Evolutionary conservation across 1,140 invertebrate genomes (phyloP), one percentile per base, ranked within the genome.

Genomic region (Temnothorax nylanderi): DNA sequence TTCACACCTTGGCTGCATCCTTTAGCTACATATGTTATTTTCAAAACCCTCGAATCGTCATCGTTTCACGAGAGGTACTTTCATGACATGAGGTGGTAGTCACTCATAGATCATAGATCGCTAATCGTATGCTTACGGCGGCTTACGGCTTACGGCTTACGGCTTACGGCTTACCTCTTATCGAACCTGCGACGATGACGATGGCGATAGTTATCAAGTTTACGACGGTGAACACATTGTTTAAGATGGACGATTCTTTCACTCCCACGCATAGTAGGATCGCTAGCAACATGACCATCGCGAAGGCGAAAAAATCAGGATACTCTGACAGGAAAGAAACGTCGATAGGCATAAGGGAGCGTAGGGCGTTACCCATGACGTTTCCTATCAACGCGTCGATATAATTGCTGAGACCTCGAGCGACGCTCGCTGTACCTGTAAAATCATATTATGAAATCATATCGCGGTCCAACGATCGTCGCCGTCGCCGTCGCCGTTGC

Each of bases 191-290:
- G 1, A 99, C 96, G 0, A 99, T 96, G 1, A 99, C 98, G 85
- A 98, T 97, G 0, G 96, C 84, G n/a, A 99, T 97, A 0, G 99
- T 98, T 0, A 96, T 80, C 71, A 99, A 92, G 95, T 99, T 99
- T 18, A 99, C 95, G 0, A 96, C 95, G 0, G 99, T 99, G 93
- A 99, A 99, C 10, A 99, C 95, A 91, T 98, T 99, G 95, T 99
- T 99, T 69, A 99, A 95, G 60, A 97, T 96, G 7, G 98, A 97
- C 0, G 98, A 99, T 94, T 99, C 98, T 92, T 97, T 98, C 11
- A 98, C 98, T 34, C 99, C 99, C 72, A 98, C 94, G 0, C 97
- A 96, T 7, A 99, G 95, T 21, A 99, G 92, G 51, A 96, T 96
- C 96, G 96, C 90, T 93, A 97, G 91, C 65, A 98, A 84, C 16